A percentile compares a stretch with the other conserved stretches of the same genome.
Conservation (phyloP, 2,113 vertebrate genomes). For the Ageneiosus marmoratus region DNA sequence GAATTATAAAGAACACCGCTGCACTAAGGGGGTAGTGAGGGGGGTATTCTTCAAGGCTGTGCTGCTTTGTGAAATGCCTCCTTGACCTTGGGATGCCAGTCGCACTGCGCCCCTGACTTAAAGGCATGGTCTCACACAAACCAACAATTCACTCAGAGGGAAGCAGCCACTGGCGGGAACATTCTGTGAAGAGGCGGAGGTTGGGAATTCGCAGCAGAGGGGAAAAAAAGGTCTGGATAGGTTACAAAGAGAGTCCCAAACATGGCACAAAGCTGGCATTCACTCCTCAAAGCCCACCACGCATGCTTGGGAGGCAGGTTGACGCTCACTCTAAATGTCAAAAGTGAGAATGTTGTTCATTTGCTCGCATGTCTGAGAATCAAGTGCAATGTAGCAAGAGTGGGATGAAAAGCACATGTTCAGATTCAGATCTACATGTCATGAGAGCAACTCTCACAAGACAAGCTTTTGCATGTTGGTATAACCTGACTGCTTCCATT, state of each 20-base stretch:
- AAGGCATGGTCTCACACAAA: constrained; percentile 57
- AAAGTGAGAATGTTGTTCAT: constrained; percentile 36
- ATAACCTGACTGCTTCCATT: constrained; percentile 7
- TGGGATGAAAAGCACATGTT: constrained; percentile 32
- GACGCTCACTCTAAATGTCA: constrained; percentile 57
- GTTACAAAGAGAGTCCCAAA: constrained; percentile 65
- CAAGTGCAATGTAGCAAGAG: constrained; percentile 2
- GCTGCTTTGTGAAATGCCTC: constrained; percentile 49
- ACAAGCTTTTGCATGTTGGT: constrained; percentile 15
- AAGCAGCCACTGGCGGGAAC: constrained; percentile 64
- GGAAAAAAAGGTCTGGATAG: constrained; percentile 68
- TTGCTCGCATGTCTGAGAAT: constrained; percentile 37
- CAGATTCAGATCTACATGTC: constrained; percentile 24
- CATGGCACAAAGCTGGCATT: constrained; percentile 60
- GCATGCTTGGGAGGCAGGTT: constrained; percentile 45
- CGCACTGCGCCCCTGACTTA: constrained; percentile 39
- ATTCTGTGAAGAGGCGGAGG: constrained; percentile 65
- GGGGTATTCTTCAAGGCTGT: constrained; percentile 48
- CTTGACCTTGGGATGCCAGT: constrained; percentile 50
- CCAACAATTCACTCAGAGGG: constrained; percentile 67
- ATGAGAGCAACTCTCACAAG: background rate
- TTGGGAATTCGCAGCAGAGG: constrained; percentile 63
- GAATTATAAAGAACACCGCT: constrained; percentile 33
- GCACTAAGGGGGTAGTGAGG: constrained; percentile 16
- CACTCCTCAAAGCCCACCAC: constrained; percentile 37